These are phyloP conservation scores for Mimachlamys varia DNA, from an alignment of 2,888 invertebrate species.

Conservation along the genomic window DNA sequence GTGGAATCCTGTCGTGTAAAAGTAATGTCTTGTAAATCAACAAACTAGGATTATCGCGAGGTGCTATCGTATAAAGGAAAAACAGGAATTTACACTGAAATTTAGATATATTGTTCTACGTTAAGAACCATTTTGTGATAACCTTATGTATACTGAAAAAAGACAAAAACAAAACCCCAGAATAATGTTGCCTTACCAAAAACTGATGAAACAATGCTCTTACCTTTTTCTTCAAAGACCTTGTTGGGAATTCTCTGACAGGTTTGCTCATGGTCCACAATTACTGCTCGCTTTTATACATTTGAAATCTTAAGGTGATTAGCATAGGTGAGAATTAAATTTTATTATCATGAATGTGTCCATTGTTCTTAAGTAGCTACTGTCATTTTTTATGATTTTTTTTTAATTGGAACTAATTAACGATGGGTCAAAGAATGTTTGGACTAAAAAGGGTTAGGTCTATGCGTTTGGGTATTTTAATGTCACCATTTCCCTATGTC, in stretches of 20 bases:
- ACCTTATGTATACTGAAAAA: no score
- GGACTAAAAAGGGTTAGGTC: not conserved
- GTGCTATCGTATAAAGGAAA: no score
- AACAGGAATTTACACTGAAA: no score
- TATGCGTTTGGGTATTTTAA: not conserved
- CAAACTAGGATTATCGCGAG: no score
- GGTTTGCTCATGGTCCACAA: not conserved
- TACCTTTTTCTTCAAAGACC: not conserved
- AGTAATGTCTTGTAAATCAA: no score
- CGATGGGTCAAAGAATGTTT: not conserved
- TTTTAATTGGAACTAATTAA: conserved; percentile 19
- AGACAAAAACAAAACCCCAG: no score
- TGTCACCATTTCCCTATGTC: not conserved
- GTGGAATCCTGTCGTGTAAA: no score
- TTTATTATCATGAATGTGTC: not conserved
- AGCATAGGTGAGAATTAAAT: not conserved
- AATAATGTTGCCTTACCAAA: not conserved
- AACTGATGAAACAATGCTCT: not conserved
- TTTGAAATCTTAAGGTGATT: not conserved
- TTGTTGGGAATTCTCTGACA: conserved; percentile 3
- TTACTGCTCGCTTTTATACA: not conserved
- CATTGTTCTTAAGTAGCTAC: not conserved
- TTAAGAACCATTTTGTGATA: no score
- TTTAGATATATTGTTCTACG: no score
- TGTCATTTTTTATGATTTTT: not conserved